Evolutionary conservation across 2,797 vertebrate species (phyloP).

Genomic region (Myotis daubentonii): DNA sequence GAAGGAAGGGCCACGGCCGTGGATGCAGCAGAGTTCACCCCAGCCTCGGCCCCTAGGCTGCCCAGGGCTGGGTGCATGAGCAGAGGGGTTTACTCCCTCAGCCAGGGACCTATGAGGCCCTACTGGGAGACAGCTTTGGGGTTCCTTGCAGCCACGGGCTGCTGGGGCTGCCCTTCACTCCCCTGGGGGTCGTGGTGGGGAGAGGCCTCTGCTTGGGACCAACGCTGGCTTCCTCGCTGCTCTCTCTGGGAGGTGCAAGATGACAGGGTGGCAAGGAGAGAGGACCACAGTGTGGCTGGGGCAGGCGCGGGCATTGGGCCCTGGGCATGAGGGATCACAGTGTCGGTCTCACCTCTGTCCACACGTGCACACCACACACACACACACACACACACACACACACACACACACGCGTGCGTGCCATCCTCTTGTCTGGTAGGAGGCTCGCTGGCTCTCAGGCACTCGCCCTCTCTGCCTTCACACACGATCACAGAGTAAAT

Average conservation of each 20-base stretch:
- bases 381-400: neutral
- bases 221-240: neutral
- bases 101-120: neutral
- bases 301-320: neutral
- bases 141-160: neutral
- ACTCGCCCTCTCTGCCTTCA: neutral
- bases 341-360: slow-evolving; percentile 58
- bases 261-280: neutral
- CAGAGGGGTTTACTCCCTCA: neutral
- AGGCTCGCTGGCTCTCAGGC: neutral
- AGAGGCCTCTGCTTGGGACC: neutral
- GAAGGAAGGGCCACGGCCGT: neutral
- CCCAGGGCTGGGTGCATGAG: neutral
- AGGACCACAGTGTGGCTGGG: neutral
- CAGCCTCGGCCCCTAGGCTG: neutral
- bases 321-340: slow-evolving; percentile 49
- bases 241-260: neutral
- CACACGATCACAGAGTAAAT: slow-evolving; percentile 31
- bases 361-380: neutral
- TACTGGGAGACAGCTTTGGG: neutral
- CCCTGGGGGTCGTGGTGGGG: neutral
- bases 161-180: neutral
- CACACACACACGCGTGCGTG: rapidly evolving
- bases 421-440: neutral
- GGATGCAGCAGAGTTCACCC: neutral